phyloP scores from a whole-genome alignment of 2,113 vertebrate species.

The Charadrius vociferus region DNA sequence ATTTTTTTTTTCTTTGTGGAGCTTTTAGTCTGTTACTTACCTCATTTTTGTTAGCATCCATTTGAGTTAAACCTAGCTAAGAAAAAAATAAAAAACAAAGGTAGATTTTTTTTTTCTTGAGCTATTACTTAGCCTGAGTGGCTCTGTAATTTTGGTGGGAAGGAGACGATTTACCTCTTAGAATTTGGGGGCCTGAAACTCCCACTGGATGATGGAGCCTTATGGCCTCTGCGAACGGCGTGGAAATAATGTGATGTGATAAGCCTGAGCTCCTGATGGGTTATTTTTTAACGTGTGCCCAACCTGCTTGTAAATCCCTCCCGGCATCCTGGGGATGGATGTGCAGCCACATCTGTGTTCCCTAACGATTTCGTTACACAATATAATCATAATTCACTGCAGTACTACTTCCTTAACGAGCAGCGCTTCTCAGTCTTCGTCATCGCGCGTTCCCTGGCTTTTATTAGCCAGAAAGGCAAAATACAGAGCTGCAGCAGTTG shows the following conservation, averaged over 20 bases:
- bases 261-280: background rate
- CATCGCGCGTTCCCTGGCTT: fast-evolving
- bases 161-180: background rate
- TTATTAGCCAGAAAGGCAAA: background rate
- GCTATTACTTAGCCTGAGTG: background rate
- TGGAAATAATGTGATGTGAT: background rate
- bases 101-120: background rate
- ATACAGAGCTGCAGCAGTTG: fast-evolving
- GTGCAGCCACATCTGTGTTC: background rate
- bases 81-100: background rate
- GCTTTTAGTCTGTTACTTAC: background rate
- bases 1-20: background rate
- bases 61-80: background rate
- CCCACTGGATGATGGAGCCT: background rate
- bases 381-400: background rate
- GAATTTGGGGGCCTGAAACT: background rate
- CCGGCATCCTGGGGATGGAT: background rate
- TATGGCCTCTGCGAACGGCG: background rate
- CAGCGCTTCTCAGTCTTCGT: background rate
- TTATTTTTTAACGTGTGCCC: background rate
- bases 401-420: background rate
- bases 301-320: background rate
- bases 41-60: background rate
- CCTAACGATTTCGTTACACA: background rate
- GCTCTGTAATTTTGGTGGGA: background rate